phyloP scores from a whole-genome alignment of 2,113 vertebrate genomes.

The Origma solitaria region DNA sequence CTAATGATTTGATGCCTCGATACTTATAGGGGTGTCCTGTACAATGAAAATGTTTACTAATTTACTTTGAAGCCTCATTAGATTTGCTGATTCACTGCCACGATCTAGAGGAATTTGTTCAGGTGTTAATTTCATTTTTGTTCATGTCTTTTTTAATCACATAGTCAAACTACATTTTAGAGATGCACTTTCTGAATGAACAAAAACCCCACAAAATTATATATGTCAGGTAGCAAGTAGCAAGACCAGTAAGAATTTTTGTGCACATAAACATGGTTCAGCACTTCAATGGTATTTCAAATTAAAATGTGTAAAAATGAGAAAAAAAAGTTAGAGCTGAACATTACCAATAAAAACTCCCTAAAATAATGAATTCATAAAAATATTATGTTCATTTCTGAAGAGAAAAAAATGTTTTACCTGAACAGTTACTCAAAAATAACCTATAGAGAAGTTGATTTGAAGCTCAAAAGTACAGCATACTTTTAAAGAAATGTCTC shows the following conservation, averaged over 20 bases:
- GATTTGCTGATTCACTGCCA: neutral
- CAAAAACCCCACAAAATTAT: rapidly evolving
- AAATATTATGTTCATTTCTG: neutral
- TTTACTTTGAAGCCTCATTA: constrained; percentile 45
- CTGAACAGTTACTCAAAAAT: neutral
- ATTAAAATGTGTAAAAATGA: neutral
- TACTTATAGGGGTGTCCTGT: constrained; percentile 1
- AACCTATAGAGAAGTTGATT: neutral
- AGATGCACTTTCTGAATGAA: neutral
- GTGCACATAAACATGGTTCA: neutral
- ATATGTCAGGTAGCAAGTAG: neutral
- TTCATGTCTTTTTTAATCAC: neutral
- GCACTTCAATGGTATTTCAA: neutral
- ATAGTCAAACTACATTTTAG: neutral
- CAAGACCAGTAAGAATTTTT: neutral
- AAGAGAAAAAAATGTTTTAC: neutral
- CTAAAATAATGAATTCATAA: neutral
- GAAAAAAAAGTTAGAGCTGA: neutral
- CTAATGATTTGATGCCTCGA: neutral
- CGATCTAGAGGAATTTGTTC: neutral
- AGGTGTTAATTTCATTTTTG: constrained; percentile 2
- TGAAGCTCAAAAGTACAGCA: neutral
- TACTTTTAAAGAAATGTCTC: neutral
- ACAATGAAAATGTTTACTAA: constrained; percentile 38
- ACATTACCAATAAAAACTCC: neutral